Evolutionary conservation across 2,797 vertebrate species (phyloP).

Genomic region (Erethizon dorsatum): DNA sequence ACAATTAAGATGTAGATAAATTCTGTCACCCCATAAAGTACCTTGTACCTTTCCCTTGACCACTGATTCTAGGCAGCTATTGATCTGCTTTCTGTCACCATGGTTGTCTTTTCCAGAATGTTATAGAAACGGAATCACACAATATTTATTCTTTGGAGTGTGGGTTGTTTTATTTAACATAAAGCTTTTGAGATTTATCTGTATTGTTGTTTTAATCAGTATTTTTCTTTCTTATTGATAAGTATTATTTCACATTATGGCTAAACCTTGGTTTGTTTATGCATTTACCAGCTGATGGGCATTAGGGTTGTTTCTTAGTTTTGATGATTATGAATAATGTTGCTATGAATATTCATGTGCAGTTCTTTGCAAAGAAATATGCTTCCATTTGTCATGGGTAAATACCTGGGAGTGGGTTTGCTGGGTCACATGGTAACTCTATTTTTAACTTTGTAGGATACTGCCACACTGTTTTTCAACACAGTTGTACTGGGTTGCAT

Average conservation of each 20-base stretch:
- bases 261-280: neutral
- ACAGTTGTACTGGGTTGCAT: neutral
- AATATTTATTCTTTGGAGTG: neutral
- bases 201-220: neutral
- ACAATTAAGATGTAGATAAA: neutral
- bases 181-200: slow-evolving; percentile 56
- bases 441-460: neutral
- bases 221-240: slow-evolving; percentile 57
- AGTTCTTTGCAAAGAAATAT: slow-evolving; percentile 30
- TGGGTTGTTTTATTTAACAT: slow-evolving; percentile 34
- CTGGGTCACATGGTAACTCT: neutral
- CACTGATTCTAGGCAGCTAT: neutral
- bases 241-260: slow-evolving; percentile 33
- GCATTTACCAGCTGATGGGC: neutral
- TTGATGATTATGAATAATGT: slow-evolving; percentile 5
- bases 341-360: neutral
- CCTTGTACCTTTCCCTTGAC: neutral
- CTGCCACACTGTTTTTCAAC: neutral
- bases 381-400: slow-evolving; percentile 42
- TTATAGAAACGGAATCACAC: slow-evolving; percentile 2
- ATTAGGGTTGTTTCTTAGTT: slow-evolving; percentile 48
- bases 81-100: neutral
- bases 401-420: neutral
- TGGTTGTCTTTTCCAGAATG: slow-evolving; percentile 16
- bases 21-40: neutral